These are phyloP conservation scores for Poicephalus gulielmi DNA, from an alignment of 2,113 vertebrate genomes.

Conservation along the genomic window DNA sequence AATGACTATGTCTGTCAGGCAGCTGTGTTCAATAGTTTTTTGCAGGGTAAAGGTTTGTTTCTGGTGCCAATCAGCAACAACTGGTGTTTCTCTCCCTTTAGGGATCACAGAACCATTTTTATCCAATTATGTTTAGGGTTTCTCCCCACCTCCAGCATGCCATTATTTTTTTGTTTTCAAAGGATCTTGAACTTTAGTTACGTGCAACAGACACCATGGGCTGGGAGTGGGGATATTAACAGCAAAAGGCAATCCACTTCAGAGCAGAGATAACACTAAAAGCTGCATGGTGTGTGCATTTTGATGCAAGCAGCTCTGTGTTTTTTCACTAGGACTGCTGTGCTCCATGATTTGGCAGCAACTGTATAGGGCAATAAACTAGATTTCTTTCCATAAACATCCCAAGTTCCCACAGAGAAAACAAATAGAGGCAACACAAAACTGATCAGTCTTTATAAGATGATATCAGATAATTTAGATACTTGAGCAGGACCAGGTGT, in stretches of 20 bases:
- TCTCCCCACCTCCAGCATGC: not conserved
- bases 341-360: not conserved
- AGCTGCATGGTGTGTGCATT: not conserved
- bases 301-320: not conserved
- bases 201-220: not conserved
- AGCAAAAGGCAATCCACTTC: slow-evolving; percentile 5
- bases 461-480: not conserved
- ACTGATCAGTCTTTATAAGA: not conserved
- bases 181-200: not conserved
- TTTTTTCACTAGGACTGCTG: not conserved
- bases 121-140: not conserved
- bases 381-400: slow-evolving; percentile 9
- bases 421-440: not conserved
- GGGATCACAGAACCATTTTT: slow-evolving; percentile 14
- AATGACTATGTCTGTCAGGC: slow-evolving; percentile 41
- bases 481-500: not conserved
- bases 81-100: not conserved
- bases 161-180: not conserved
- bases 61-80: slow-evolving; percentile 33
- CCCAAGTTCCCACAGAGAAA: not conserved
- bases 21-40: not conserved
- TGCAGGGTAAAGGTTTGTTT: slow-evolving; percentile 5
- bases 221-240: not conserved
- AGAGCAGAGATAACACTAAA: not conserved
- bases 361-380: not conserved